phyloP scores from a whole-genome alignment of 2,888 invertebrate genomes.

The Diogma glabrata region DNA sequence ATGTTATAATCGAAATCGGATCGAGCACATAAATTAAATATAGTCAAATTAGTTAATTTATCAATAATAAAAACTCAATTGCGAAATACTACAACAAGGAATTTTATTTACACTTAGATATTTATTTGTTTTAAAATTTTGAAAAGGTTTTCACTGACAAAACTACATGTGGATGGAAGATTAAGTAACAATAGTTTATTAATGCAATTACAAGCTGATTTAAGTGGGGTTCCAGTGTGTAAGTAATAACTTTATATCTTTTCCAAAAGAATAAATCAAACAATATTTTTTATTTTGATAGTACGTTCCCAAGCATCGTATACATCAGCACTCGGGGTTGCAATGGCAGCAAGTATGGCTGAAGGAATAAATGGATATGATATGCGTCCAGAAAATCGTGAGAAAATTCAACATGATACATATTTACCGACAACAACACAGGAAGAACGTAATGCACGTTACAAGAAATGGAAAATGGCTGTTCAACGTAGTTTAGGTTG shows the following conservation, averaged over 20 bases:
- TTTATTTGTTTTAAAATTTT: neutral
- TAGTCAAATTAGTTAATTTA: too few species aligned
- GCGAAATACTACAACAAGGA: too few species aligned
- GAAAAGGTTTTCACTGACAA: constrained; percentile 50
- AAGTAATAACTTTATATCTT: too few species aligned
- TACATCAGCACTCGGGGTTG: constrained; percentile 86
- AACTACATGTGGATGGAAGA: constrained; percentile 86
- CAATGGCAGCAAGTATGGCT: constrained; percentile 80
- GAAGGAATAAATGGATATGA: constrained; percentile 60
- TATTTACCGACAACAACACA: constrained; percentile 72
- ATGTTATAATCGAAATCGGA: too few species aligned
- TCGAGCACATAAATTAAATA: too few species aligned
- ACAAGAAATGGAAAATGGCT: constrained; percentile 91
- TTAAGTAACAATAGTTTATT: constrained; percentile 82
- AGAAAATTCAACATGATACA: constrained; percentile 49
- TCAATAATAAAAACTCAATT: too few species aligned
- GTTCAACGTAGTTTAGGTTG: constrained; percentile 85
- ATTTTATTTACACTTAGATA: too few species aligned
- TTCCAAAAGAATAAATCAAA: too few species aligned
- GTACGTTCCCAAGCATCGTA: constrained; percentile 76
- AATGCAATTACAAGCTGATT: constrained; percentile 94
- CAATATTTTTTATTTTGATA: constrained; percentile 23
- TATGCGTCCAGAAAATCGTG: constrained; percentile 44
- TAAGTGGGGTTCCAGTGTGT: constrained; percentile 84
- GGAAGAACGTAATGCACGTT: constrained; percentile 69